Percentiles rank a stretch among this genome's conserved stretches.
Evolutionary conservation across 1,140 invertebrate species (phyloP).

Genomic region (Nilaparvata lugens): DNA sequence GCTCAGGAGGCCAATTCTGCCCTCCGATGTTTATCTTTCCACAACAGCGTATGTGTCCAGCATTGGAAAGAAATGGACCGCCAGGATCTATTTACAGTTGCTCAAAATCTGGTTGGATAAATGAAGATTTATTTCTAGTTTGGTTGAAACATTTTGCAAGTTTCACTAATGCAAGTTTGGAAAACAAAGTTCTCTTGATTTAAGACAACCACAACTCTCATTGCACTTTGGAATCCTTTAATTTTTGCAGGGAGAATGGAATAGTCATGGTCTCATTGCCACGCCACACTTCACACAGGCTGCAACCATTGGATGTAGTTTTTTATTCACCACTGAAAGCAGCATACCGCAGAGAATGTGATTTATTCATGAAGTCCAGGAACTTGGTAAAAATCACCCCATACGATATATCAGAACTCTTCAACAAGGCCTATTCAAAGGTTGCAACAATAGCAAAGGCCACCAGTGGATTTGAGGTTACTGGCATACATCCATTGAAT

Average conservation of each 20-base stretch:
- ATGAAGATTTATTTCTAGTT: no score
- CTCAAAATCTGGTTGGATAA: no score
- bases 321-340: constrained; percentile 36
- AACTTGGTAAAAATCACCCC: constrained; percentile 28
- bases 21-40: no score
- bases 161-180: no score
- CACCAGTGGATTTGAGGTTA: constrained; percentile 24
- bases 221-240: constrained; percentile 21
- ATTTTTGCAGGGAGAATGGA: constrained; percentile 30
- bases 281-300: constrained; percentile 32
- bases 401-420: constrained; percentile 29
- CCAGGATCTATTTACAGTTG: no score
- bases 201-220: constrained; percentile 35
- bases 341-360: constrained; percentile 34
- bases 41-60: no score
- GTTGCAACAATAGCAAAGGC: constrained; percentile 26
- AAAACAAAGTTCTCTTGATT: no score
- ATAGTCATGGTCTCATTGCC: constrained; percentile 33
- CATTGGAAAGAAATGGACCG: no score
- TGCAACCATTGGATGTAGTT: constrained; percentile 33
- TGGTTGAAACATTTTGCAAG: no score
- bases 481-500: constrained; percentile 34
- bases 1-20: no score
- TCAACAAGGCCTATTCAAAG: constrained; percentile 25
- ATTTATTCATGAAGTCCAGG: constrained; percentile 24